These are phyloP conservation scores for Aleiodes testaceus DNA, from an alignment of 2,888 invertebrate species.

Conservation along the genomic window DNA sequence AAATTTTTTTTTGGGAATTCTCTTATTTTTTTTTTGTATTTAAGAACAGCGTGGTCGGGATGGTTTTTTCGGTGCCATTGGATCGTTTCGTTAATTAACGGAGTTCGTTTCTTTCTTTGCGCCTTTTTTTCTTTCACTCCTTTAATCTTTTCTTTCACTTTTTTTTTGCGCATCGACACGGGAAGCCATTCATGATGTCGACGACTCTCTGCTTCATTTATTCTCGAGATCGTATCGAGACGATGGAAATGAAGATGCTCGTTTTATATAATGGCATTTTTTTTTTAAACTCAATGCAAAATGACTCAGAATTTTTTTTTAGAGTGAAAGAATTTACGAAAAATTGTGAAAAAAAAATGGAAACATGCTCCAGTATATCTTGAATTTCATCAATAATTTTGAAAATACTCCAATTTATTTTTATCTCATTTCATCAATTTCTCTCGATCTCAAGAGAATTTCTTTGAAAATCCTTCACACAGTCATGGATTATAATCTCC, in stretches of 20 bases:
- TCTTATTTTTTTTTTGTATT: conserved; percentile 10
- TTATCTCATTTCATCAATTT: conserved; percentile 15
- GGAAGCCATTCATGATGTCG: conserved; percentile 38
- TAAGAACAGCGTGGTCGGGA: conserved; percentile 19
- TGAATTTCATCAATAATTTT: too few relatives aligned
- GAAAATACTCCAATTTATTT: conserved; percentile 29
- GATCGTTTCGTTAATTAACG: conserved; percentile 45
- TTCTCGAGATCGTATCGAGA: conserved; percentile 20
- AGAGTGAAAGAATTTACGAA: too few relatives aligned
- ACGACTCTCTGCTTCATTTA: conserved; percentile 37
- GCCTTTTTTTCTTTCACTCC: background rate
- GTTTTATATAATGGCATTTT: background rate
- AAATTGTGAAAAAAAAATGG: background rate
- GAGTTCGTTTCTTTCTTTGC: conserved; percentile 27
- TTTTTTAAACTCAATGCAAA: too few relatives aligned
- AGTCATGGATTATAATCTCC: conserved; percentile 49
- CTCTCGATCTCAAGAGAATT: conserved; percentile 5
- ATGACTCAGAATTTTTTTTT: too few relatives aligned
- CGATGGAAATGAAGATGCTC: conserved; percentile 17
- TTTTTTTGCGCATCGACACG: conserved; percentile 24
- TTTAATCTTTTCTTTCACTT: conserved; percentile 1
- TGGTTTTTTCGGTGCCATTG: conserved; percentile 30
- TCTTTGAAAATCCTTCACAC: conserved; percentile 8
- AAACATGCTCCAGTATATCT: too few relatives aligned
- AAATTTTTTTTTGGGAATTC: conserved; percentile 16